Conservation (phyloP, 2,888 invertebrate genomes). For the Lasioglossum marginatum region DNA sequence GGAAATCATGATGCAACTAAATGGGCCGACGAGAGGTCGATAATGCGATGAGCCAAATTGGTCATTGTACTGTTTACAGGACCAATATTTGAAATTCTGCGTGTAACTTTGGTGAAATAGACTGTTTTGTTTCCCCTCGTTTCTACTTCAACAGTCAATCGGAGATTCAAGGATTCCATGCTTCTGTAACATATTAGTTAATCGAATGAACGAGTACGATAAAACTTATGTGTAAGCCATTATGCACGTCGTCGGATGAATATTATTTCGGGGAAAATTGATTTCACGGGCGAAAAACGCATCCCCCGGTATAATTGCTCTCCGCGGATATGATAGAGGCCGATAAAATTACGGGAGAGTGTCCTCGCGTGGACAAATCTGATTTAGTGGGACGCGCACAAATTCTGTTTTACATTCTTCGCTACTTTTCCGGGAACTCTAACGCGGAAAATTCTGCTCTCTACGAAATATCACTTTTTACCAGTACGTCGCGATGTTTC, state of each 20-base stretch:
- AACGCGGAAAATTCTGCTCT: neutral
- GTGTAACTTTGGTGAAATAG: neutral
- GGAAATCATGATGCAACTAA: neutral
- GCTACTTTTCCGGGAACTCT: neutral
- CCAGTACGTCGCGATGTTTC: neutral
- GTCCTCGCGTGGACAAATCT: conserved; percentile 1
- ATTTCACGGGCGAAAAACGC: neutral
- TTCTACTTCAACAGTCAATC: neutral
- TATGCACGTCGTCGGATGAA: neutral
- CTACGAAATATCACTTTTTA: neutral
- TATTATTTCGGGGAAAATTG: neutral
- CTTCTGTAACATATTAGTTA: neutral
- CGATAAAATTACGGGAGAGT: conserved; percentile 9
- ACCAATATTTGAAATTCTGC: conserved; percentile 6
- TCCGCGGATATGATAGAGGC: neutral
- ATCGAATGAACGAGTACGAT: neutral
- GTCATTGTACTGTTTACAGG: neutral
- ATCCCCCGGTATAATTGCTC: neutral
- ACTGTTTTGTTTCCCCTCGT: neutral
- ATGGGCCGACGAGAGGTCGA: neutral
- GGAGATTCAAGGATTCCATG: neutral
- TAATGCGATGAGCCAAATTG: neutral
- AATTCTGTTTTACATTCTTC: conserved; percentile 3
- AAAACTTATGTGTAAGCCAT: neutral
- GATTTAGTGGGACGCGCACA: conserved; percentile 1